Percentiles rank a stretch among this genome's conserved stretches.
These are phyloP conservation scores for Thripadectes ignobilis DNA, from an alignment of 2,797 vertebrate species.

Conservation along the genomic window DNA sequence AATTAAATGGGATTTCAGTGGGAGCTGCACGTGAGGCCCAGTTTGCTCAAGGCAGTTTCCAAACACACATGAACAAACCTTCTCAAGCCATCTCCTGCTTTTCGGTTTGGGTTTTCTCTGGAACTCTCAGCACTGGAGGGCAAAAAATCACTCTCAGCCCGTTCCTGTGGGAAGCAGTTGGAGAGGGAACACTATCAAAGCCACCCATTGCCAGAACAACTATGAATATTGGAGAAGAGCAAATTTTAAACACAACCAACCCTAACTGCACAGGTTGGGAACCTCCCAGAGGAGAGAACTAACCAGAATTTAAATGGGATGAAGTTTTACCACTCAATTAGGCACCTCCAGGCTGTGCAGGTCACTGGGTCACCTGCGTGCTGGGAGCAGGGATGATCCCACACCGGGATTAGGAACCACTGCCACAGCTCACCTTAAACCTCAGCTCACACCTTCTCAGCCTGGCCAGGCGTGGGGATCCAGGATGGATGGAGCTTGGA, in stretches of 20 bases:
- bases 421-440: background rate
- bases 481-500: background rate
- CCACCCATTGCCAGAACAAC: background rate
- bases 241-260: background rate
- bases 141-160: background rate
- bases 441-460: background rate
- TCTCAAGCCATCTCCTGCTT: background rate
- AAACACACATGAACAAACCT: background rate
- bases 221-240: rapidly evolving
- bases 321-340: background rate
- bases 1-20: rapidly evolving
- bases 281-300: rapidly evolving
- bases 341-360: background rate
- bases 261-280: rapidly evolving
- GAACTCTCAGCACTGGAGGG: background rate
- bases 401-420: rapidly evolving
- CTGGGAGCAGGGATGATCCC: background rate
- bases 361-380: rapidly evolving
- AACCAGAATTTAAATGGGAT: rapidly evolving
- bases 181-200: background rate
- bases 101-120: background rate
- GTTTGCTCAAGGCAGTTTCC: background rate
- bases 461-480: background rate
- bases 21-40: rapidly evolving
- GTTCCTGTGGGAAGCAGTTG: background rate